phyloP scores from a whole-genome alignment of 2,797 vertebrate genomes.

The Pelochelys cantorii region DNA sequence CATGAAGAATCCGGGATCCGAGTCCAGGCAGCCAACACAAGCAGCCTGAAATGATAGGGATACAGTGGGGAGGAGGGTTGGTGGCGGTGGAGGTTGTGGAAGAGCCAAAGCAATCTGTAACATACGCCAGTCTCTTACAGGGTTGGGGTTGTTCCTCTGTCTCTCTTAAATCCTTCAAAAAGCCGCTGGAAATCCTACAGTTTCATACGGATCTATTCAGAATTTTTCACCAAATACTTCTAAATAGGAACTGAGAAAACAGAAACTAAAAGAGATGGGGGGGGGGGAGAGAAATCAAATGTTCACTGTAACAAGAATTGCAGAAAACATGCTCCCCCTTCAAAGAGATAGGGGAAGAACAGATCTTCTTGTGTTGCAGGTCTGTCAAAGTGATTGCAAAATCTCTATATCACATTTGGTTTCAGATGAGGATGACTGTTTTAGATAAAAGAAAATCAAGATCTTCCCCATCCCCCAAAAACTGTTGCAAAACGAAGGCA shows the following conservation, averaged over 20 bases:
- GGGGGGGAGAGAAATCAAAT: background rate
- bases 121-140: conserved; percentile 89
- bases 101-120: conserved; percentile 79
- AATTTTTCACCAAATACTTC: background rate
- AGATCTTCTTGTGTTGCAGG: background rate
- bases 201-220: too few species aligned
- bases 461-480: background rate
- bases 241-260: background rate
- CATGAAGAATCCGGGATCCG: conserved; percentile 97
- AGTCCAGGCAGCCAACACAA: conserved; percentile 88
- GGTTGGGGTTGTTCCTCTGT: background rate
- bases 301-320: background rate
- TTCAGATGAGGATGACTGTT: background rate
- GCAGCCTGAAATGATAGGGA: conserved; percentile 71
- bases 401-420: background rate
- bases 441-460: background rate
- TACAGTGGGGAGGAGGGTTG: conserved; percentile 31
- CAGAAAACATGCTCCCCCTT: background rate
- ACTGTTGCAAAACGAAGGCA: conserved; percentile 25
- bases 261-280: background rate
- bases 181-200: background rate
- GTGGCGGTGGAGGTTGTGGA: conserved; percentile 49
- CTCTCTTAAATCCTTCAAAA: background rate
- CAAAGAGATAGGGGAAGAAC: background rate
- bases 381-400: background rate